Base-by-base conservation (phyloP, 2,888 invertebrate species). In the Phoenoteleia sp. region DNA sequence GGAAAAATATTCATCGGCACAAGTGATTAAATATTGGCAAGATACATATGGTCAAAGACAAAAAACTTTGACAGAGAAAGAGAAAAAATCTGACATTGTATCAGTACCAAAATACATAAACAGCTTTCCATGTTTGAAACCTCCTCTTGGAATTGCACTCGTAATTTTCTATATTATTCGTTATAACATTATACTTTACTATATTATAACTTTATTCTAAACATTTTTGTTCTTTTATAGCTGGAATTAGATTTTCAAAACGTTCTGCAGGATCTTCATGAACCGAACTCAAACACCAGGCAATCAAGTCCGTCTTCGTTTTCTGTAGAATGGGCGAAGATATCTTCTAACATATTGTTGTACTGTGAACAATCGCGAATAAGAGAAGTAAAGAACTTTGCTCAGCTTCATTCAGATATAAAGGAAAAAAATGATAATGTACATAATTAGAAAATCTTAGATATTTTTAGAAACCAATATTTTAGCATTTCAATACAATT, bases 91-190 rank as follows among this genome's bases (percentile, higher is more conserved):
- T n/a, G n/a, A n/a, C n/a, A n/a, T n/a, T n/a, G n/a, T n/a, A n/a
- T n/a, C n/a, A n/a, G n/a, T n/a, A n/a, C n/a, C n/a, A n/a, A n/a
- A 21, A 21, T 60, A 60, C 19, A 4, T 60, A 13, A 6, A 21
- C 13, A 62, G 62, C 45, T 62, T 62, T 45, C 36, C 29, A 25
- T 62, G 62, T n/a, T 15, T 62, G 45, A 42, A 45, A 17, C 27
- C 62, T 21, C 42, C 45, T 1, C 21, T 62, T 42, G 62, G 62
- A 45, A 15, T 62, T 4, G 11, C 21, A 27, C 17, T 62, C 3
- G 21, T 17, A 47, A 3, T 17, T 47, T 47, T 17, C 4, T 47
- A 17, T 47, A 19, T 47, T 19, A 47, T n/a, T n/a, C n/a, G n/a
- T n/a, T n/a, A n/a, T n/a, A n/a, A n/a, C n/a, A n/a, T n/a, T 47